Base-by-base conservation (phyloP, 1,140 invertebrate genomes). In the Drosophila bipectinata region DNA sequence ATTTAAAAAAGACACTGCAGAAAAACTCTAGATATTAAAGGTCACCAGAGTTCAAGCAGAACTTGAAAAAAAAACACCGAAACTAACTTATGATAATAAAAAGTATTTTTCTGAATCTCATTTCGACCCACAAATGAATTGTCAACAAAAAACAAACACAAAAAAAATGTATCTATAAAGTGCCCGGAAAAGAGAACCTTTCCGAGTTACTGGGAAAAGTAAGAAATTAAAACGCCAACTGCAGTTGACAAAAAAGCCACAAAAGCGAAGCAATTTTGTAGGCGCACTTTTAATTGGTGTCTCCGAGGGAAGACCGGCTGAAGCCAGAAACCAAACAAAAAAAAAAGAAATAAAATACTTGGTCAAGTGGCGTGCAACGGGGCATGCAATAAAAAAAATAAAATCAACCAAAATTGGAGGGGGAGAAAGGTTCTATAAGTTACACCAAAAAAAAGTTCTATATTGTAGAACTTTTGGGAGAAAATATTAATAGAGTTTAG, bases 151-250 rank as follows among this genome's bases (percentile, higher is more conserved):
- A 15, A 15, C 3, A 41, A 14, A 14, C 39, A n/a, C 37, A n/a
- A 6, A 15, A 18, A 41, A 44, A 44, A 44, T 18, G 41, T 37
- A 37, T 37, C 32, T 10, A 32, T 28, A 28, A 28, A 28, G 26
- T 28, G 26, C 26, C 26, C 5, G 26, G 6, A 28, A 28, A 7
- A 28, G 12, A 41, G 12, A 41, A 41, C 39, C n/a, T 53, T 45
- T 62, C 52, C 32, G 34, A 7, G 47, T 67, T 67, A 10, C 71
- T 21, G 26, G 18, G 71, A 53, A 56, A 67, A 57, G 59, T 66
- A 48, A 59, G 62, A 71, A 79, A 75, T 64, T 74, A 71, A 63
- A 73, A 44, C 52, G 58, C 63, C 76, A 79, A 26, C 58, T 72
- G 71, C 80, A 79, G 57, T 55, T 69, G 76, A 68, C 52, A 52